Base-by-base conservation (phyloP, 1,140 invertebrate species). In the Brachionus angularis region DNA sequence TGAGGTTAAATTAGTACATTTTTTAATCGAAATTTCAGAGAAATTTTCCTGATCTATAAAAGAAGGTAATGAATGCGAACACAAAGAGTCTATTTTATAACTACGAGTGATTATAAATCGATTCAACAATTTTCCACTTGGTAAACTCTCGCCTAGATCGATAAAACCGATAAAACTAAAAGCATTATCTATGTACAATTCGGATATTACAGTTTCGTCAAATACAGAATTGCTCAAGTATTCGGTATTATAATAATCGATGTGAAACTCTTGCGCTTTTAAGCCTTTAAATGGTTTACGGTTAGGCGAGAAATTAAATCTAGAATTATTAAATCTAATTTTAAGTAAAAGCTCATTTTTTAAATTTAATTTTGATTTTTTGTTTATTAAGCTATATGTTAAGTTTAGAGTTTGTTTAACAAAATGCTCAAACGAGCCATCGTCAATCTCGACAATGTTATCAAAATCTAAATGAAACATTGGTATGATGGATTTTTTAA, bases 401-500 rank as follows among this genome's bases (percentile, higher is more conserved):
- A 67, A 47, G 5, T 4, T 14, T 18, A 27, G 16, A 16, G 62
- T 47, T 33, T 47, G 3, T 1, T 47, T 23, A 1, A 67, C 16
- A 47, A 67, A 67, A 16, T 67, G 31, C 47, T 67, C 62, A 34
- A 67, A 67, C n/a, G 42, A 18, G 18, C 42, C 29, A 21, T 67
- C 62, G 8, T 44, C 42, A 23, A 67, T 67, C 16, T 67, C 62
- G 10, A 47, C 7, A 47, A 67, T 18, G 18, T 50, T 67, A 14
- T 67, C 62, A 50, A 67, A 67, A 18, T 67, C 62, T 18, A 67
- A 18, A 50, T 67, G 62, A 67, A 34, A 67, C 18, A 67, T 46
- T 50, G 62, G 62, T 12, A 67, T 27, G 18, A 67, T 33, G 25
- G 31, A 34, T 47, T 67, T 50, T 31, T 67, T 67, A 4, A 67